A percentile compares a stretch with the other conserved stretches of the same genome.
These are phyloP conservation scores for Drosophila lacertosa DNA, from an alignment of 1,140 invertebrate genomes.

Conservation along the genomic window DNA sequence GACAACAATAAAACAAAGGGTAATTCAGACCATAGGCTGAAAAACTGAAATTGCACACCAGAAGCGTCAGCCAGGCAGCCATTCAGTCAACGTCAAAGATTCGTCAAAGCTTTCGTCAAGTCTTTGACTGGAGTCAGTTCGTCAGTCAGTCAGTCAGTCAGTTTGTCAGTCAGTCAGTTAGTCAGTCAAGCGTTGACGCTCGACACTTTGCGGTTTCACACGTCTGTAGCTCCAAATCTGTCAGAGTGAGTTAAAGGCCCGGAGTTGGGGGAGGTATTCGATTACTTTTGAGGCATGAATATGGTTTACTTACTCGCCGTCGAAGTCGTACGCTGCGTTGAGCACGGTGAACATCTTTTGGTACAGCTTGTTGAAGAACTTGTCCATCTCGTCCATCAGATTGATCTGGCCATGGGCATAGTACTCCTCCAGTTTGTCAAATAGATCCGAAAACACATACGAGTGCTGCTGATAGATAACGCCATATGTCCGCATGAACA, in stretches of 20 bases:
- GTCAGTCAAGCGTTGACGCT: constrained; percentile 42
- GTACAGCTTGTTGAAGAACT: constrained; percentile 96
- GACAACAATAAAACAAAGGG: constrained; percentile 46
- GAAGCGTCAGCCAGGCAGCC: background rate
- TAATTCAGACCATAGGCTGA: constrained; percentile 18
- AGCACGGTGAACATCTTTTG: constrained; percentile 98
- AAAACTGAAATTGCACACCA: constrained; percentile 69
- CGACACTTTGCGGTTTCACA: constrained; percentile 78
- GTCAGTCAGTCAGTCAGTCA: constrained; percentile 24
- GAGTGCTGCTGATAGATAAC: constrained; percentile 97
- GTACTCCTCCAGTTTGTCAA: constrained; percentile 95
- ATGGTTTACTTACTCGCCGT: constrained; percentile 89
- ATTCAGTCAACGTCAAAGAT: constrained; percentile 51
- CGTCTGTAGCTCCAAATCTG: constrained; percentile 61
- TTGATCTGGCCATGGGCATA: constrained; percentile 93
- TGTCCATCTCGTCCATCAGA: constrained; percentile 93
- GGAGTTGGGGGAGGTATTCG: constrained; percentile 11
- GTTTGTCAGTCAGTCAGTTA: constrained; percentile 16
- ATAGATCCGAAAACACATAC: constrained; percentile 96
- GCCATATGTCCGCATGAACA: constrained; percentile 98
- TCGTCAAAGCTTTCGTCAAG: constrained; percentile 37
- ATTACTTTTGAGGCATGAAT: constrained; percentile 16
- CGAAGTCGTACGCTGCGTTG: constrained; percentile 95
- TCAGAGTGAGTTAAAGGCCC: constrained; percentile 2
- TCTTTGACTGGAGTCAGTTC: constrained; percentile 29